Conservation (phyloP, 2,797 vertebrate species). For the Morelia viridis region DNA sequence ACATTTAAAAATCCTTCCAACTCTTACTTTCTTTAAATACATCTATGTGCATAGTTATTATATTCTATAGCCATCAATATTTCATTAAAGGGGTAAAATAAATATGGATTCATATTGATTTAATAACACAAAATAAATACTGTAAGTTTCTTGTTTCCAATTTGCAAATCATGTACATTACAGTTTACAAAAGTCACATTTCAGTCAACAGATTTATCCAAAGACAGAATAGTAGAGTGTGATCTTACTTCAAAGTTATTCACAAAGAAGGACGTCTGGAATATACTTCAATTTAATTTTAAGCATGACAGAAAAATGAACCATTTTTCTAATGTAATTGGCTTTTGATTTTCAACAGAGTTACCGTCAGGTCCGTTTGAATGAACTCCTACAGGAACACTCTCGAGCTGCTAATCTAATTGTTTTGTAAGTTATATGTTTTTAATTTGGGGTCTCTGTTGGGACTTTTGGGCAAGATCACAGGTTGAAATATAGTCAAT, state of each 20-base stretch:
- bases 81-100: background rate
- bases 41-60: background rate
- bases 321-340: background rate
- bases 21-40: background rate
- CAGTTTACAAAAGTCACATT: background rate
- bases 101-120: slow-evolving; percentile 18
- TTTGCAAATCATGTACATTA: background rate
- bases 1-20: background rate
- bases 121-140: background rate
- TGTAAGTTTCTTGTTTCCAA: background rate
- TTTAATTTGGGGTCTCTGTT: slow-evolving; percentile 11
- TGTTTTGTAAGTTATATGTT: slow-evolving; percentile 85
- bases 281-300: background rate
- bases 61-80: background rate
- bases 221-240: background rate
- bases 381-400: slow-evolving; percentile 89
- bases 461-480: background rate
- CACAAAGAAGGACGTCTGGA: background rate
- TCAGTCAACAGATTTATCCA: background rate
- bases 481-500: slow-evolving; percentile 1
- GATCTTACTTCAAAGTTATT: background rate
- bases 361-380: slow-evolving; percentile 90
- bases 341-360: slow-evolving; percentile 75
- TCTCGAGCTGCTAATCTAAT: slow-evolving; percentile 92
- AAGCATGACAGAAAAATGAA: background rate